phyloP scores from a whole-genome alignment of 2,113 vertebrate genomes.

The Megatriorchis doriae region DNA sequence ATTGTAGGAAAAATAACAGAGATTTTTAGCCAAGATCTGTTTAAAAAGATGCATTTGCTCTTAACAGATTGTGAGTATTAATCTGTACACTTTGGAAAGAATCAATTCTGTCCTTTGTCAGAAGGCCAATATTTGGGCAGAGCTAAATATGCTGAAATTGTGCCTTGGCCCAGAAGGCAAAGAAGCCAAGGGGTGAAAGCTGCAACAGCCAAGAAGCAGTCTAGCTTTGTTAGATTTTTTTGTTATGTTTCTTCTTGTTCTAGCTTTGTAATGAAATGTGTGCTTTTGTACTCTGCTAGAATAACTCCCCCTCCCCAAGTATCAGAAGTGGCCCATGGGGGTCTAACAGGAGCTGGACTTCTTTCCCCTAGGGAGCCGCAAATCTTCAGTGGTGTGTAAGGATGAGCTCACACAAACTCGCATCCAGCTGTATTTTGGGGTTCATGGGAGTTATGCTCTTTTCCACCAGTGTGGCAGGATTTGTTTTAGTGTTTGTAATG shows the following conservation, averaged over 20 bases:
- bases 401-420: background rate
- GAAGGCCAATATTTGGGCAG: background rate
- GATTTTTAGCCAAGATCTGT: background rate
- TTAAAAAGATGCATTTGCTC: background rate
- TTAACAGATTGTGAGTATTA: background rate
- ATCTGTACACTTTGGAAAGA: background rate
- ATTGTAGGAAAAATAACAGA: background rate
- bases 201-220: background rate
- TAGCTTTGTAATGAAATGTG: background rate
- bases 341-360: background rate
- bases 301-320: background rate
- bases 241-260: background rate
- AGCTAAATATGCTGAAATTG: background rate
- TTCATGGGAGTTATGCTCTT: fast-evolving
- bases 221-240: background rate
- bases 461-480: background rate
- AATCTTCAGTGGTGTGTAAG: background rate
- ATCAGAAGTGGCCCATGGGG: background rate
- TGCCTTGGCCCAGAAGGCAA: background rate
- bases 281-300: background rate
- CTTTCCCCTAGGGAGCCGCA: background rate
- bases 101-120: background rate
- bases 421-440: background rate
- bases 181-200: background rate
- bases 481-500: background rate